phyloP scores from a whole-genome alignment of 2,888 invertebrate genomes.

The Seira musarum region DNA sequence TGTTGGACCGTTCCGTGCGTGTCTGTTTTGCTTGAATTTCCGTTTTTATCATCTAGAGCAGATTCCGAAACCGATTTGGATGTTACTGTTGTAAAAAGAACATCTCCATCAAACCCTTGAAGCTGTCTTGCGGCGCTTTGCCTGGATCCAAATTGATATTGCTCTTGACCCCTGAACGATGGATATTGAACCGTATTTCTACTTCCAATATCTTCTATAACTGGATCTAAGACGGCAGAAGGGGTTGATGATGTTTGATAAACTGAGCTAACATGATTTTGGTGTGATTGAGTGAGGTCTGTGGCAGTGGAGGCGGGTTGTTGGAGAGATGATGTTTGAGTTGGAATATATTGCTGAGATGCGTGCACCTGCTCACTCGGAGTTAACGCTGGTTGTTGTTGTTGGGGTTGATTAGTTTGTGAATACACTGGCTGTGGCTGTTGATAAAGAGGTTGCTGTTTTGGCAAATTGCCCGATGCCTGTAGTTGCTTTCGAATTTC shows the following conservation, averaged over 20 bases:
- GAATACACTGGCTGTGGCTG: slow-evolving; percentile 1
- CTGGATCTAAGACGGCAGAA: background rate
- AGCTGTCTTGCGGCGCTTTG: slow-evolving; percentile 18
- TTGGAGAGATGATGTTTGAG: background rate
- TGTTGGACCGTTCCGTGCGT: slow-evolving; percentile 28
- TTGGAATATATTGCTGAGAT: background rate
- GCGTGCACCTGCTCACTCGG: background rate
- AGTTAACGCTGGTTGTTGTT: slow-evolving; percentile 16
- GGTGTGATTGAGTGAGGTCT: too few species aligned
- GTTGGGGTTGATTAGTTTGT: slow-evolving; percentile 10
- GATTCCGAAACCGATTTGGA: slow-evolving; percentile 41
- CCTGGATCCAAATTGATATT: background rate
- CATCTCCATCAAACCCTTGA: slow-evolving; percentile 13
- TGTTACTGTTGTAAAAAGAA: slow-evolving; percentile 30
- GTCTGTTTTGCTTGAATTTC: background rate
- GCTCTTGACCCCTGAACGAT: too few species aligned
- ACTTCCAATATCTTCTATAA: slow-evolving; percentile 47
- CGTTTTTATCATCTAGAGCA: slow-evolving; percentile 4
- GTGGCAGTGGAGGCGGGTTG: too few species aligned
- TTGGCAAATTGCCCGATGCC: slow-evolving; percentile 8
- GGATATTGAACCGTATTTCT: slow-evolving; percentile 15
- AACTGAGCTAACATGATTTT: too few species aligned
- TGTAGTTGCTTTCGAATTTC: slow-evolving; percentile 27
- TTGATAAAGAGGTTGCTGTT: slow-evolving; percentile 27
- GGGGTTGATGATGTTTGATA: background rate